Evolutionary conservation across 2,888 invertebrate species (phyloP).

Genomic region (Troglohyphantes excavatus): DNA sequence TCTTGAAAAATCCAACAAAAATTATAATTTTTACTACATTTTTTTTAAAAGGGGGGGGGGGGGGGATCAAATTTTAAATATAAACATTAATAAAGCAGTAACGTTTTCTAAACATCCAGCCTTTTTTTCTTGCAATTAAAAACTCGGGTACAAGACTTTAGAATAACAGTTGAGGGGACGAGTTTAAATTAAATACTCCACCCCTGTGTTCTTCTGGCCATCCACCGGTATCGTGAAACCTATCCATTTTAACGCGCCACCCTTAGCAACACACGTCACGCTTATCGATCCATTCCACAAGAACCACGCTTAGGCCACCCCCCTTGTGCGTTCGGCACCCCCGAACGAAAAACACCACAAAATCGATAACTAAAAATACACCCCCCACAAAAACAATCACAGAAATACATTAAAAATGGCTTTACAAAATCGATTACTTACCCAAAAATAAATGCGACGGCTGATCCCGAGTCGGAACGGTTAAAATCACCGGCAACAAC

Average conservation of each 20-base stretch:
- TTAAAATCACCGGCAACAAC: background rate
- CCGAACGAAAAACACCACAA: background rate
- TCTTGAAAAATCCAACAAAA: too few species aligned
- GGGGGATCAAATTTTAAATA: too few species aligned
- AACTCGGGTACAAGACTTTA: too few species aligned
- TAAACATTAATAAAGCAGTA: too few species aligned
- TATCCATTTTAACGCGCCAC: background rate
- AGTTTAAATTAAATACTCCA: background rate
- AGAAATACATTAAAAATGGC: background rate
- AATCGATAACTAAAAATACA: too few species aligned
- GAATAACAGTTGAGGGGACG: too few species aligned
- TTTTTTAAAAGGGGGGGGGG: too few species aligned
- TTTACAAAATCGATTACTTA: background rate
- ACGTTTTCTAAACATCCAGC: too few species aligned
- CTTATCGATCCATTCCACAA: constrained; percentile 2
- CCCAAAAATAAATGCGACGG: too few species aligned
- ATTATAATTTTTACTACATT: too few species aligned
- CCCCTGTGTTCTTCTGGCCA: background rate
- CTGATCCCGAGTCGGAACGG: background rate
- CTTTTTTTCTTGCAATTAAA: too few species aligned
- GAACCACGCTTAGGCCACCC: background rate
- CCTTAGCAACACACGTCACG: constrained; percentile 1
- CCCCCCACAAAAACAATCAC: too few species aligned
- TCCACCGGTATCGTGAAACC: constrained; percentile 1
- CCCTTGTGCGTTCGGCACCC: background rate